phyloP scores from a whole-genome alignment of 2,888 invertebrate species.

The Lasioglossum vierecki region DNA sequence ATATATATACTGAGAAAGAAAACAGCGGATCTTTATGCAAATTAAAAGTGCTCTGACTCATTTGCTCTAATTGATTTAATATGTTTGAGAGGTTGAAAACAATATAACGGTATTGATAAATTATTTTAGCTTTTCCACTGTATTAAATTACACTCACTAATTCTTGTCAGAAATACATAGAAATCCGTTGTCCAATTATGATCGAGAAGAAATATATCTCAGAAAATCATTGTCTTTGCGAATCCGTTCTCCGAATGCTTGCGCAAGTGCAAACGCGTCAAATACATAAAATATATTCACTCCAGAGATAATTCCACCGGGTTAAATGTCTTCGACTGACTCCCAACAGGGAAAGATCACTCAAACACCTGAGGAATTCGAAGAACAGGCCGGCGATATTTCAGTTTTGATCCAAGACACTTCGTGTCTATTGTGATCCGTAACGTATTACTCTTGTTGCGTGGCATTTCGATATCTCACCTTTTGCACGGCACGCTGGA shows the following conservation, averaged over 20 bases:
- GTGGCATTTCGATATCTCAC: slow-evolving; percentile 51
- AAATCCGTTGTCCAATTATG: too few species aligned
- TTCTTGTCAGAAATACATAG: too few species aligned
- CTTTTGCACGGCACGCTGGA: slow-evolving; percentile 12
- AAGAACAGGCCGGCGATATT: slow-evolving; percentile 10
- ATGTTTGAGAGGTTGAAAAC: too few species aligned
- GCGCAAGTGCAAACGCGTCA: neutral
- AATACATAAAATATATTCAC: neutral
- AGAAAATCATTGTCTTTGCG: too few species aligned
- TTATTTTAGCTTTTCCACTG: too few species aligned
- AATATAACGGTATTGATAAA: too few species aligned
- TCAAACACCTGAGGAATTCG: neutral
- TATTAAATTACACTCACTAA: too few species aligned
- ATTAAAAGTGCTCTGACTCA: too few species aligned
- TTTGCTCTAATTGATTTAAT: too few species aligned
- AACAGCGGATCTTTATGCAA: too few species aligned
- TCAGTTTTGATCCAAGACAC: slow-evolving; percentile 23
- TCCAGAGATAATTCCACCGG: neutral
- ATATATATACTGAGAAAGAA: too few species aligned
- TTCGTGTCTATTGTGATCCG: slow-evolving; percentile 39
- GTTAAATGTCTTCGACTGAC: neutral
- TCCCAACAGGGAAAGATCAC: neutral
- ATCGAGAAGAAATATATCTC: too few species aligned
- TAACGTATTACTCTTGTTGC: slow-evolving; percentile 39
- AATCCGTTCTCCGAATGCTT: neutral